Evolutionary conservation across 2,888 invertebrate species (phyloP).

Genomic region (Adelphocoris suturalis): DNA sequence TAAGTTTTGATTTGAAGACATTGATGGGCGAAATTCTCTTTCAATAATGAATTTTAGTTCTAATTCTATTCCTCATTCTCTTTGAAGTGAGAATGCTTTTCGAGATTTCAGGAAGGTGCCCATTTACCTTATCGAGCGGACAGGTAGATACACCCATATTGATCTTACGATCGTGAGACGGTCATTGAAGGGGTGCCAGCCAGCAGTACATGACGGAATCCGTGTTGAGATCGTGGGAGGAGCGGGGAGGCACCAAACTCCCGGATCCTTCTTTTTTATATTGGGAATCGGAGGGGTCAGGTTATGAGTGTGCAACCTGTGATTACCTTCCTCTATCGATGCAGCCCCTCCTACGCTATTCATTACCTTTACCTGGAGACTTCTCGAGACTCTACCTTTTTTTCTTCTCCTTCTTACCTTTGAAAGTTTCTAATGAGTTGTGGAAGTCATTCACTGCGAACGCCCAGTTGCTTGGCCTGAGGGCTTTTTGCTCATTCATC

Average conservation of each 20-base stretch:
- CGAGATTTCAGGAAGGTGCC: background rate
- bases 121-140: background rate
- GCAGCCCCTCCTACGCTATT: slow-evolving; percentile 48
- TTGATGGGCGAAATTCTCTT: too few relatives aligned
- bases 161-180: slow-evolving; percentile 60
- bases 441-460: slow-evolving; percentile 47
- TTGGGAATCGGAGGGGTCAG: background rate
- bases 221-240: slow-evolving; percentile 36
- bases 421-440: slow-evolving; percentile 15
- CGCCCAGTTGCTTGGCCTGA: slow-evolving; percentile 20
- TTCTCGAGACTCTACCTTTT: background rate
- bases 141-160: background rate
- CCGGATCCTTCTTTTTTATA: slow-evolving; percentile 25
- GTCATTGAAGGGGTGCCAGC: slow-evolving; percentile 8
- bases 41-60: too few relatives aligned
- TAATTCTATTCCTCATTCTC: too few relatives aligned
- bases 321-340: slow-evolving; percentile 40
- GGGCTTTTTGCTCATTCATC: slow-evolving; percentile 8
- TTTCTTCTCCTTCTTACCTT: background rate
- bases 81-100: too few relatives aligned
- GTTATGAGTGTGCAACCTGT: slow-evolving; percentile 51
- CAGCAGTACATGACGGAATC: slow-evolving; percentile 24
- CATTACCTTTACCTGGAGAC: slow-evolving; percentile 29
- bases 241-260: background rate
- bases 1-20: too few relatives aligned